Evolutionary conservation across 2,797 vertebrate genomes (phyloP).

Genomic region (Champsocephalus esox): DNA sequence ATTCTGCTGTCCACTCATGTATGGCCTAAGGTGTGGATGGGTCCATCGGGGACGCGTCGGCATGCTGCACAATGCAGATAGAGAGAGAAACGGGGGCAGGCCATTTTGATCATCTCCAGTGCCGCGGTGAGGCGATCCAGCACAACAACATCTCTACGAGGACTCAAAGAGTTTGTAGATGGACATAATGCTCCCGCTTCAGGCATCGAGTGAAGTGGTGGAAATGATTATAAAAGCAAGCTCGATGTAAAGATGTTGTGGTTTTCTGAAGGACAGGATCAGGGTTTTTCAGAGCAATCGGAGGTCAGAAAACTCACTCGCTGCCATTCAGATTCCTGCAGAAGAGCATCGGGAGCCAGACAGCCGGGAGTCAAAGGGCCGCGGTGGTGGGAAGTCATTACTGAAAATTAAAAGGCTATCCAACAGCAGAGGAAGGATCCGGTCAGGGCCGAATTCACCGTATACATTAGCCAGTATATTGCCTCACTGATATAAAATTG

Average conservation of each 20-base stretch:
- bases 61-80: constrained; percentile 71
- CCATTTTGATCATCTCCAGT: constrained; percentile 54
- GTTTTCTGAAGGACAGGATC: constrained; percentile 19
- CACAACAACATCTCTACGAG: constrained; percentile 24
- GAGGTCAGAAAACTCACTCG: constrained; percentile 49
- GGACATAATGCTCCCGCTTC: constrained; percentile 1
- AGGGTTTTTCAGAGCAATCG: constrained; percentile 12
- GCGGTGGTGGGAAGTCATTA: constrained; percentile 54
- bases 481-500: no score
- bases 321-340: constrained; percentile 11
- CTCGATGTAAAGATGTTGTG: constrained; percentile 28
- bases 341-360: constrained; percentile 33
- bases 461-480: no score
- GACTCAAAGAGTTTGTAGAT: constrained; percentile 31
- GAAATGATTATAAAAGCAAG: constrained; percentile 17
- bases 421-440: constrained; percentile 23
- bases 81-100: constrained; percentile 39
- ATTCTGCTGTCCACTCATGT: constrained; percentile 80
- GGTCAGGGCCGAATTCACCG: no score
- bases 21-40: constrained; percentile 68
- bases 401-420: constrained; percentile 56
- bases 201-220: constrained; percentile 15
- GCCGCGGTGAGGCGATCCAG: constrained; percentile 29
- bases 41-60: constrained; percentile 61
- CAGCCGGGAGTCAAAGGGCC: constrained; percentile 37